Base-by-base conservation (phyloP, 2,113 vertebrate genomes). In the Ovis canadensis region DNA sequence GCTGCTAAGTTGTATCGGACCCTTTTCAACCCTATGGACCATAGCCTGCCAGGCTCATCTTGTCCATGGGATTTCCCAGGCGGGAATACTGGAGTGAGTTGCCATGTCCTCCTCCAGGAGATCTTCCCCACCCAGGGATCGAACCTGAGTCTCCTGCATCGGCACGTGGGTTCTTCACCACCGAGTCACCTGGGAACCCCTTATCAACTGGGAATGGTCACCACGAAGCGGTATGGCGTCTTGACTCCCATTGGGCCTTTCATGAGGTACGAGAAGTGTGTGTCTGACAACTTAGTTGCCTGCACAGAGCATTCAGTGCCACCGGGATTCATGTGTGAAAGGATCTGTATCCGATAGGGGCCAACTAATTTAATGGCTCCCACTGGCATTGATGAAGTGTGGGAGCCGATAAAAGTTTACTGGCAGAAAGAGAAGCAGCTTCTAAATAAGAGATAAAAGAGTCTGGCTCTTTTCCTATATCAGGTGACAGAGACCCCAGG, bases 211-310 rank as follows among this genome's bases (percentile, higher is more conserved):
- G 13, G 7, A 33, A 19, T 7, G 25, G 19, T 25, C 48, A n/a
- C 33, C 19, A 21, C 0, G 23, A 17, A 31, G 17, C 3, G 1
- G 3, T 4, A 17, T 12, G 6, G 1, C 0, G 1, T 52, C 77
- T 23, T 11, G 3, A n/a, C 15, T 5, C 27, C 33, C n/a, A 5
- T 3, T 0, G 1, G 1, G 40, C 10, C 33, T 1, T 54, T 29
- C 60, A 0, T 0, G 15, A 83, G 15, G 21, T 16, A 25, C 0
- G 21, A 52, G 60, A 45, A 0, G 9, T 45, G 8, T 17, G 29
- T 23, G 16, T 23, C n/a, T n/a, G 52, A 54, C 7, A 36, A 13
- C 4, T 9, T 5, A 54, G 45, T 16, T 23, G 29, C 31, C 3
- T 17, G 71, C 43, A 17, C 4, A 14, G n/a, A 36, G 71, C 15